Evolutionary conservation across 2,113 vertebrate genomes (phyloP).

Genomic region (Malaclemys terrapin): DNA sequence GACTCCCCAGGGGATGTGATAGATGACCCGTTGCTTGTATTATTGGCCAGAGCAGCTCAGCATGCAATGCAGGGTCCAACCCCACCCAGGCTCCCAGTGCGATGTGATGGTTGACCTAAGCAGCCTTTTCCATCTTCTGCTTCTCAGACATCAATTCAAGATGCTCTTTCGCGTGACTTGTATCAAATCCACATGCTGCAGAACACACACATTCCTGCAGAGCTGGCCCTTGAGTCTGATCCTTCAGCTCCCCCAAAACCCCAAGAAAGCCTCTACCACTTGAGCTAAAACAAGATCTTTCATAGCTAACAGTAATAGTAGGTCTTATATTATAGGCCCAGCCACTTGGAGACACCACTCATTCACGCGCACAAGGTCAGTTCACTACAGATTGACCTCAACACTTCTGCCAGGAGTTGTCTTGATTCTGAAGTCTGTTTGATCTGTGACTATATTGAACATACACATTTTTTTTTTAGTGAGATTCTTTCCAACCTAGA

Average conservation of each 20-base stretch:
- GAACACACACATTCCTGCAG: not conserved
- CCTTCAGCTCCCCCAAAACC: not conserved
- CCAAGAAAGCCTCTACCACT: not conserved
- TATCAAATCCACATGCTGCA: not conserved
- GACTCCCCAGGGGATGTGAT: not conserved
- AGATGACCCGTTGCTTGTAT: not conserved
- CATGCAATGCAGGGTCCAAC: accelerated
- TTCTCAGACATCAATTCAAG: not conserved
- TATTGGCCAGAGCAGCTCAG: not conserved
- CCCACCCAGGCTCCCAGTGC: not conserved
- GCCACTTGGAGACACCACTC: not conserved
- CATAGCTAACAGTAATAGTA: not conserved
- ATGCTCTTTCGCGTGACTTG: not conserved
- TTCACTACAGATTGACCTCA: not conserved
- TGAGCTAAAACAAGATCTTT: not conserved
- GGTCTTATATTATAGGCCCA: not conserved
- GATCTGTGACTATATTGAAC: not conserved
- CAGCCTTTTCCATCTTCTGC: not conserved
- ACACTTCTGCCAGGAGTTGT: not conserved
- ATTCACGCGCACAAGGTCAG: not conserved
- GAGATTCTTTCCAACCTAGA: not conserved
- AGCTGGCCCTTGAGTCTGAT: not conserved
- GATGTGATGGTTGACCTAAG: accelerated
- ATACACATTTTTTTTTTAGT: not conserved
- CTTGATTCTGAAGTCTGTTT: not conserved